These are phyloP conservation scores for Anhinga rufa DNA, from an alignment of 2,113 vertebrate species.

Conservation along the genomic window DNA sequence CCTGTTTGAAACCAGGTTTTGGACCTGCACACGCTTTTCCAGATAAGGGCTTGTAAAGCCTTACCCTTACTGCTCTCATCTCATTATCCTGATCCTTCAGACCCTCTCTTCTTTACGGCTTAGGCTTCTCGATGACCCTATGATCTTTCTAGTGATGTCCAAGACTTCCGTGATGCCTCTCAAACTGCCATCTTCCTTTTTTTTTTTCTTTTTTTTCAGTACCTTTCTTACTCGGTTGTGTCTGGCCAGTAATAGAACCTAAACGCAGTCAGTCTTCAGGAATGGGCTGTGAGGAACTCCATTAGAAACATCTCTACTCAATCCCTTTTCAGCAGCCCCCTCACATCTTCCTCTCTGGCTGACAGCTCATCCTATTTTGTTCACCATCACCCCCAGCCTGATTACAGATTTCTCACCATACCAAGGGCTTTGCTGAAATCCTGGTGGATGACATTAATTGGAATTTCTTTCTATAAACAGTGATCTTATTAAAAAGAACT, in stretches of 20 bases:
- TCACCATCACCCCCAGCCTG: neutral
- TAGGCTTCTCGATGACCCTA: neutral
- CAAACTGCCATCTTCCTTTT: neutral
- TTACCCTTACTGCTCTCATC: neutral
- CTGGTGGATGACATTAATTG: neutral
- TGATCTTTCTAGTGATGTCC: neutral
- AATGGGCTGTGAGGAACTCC: neutral
- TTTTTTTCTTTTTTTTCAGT: neutral
- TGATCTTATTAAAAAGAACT: neutral
- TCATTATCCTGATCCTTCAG: neutral
- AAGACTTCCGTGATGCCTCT: neutral
- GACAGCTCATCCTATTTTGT: neutral
- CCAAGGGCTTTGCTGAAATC: neutral
- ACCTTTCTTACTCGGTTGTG: neutral
- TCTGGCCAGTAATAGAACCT: neutral
- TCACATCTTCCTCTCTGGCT: neutral
- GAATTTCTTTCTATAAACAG: neutral
- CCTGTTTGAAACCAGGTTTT: neutral
- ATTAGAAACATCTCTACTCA: neutral
- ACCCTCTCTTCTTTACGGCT: neutral
- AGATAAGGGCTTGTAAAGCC: neutral
- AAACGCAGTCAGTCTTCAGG: neutral
- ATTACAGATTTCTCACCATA: neutral
- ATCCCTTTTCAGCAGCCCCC: neutral
- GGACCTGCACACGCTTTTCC: neutral